Evolutionary conservation across 2,113 vertebrate species (phyloP).

Genomic region (Centrocercus urophasianus): DNA sequence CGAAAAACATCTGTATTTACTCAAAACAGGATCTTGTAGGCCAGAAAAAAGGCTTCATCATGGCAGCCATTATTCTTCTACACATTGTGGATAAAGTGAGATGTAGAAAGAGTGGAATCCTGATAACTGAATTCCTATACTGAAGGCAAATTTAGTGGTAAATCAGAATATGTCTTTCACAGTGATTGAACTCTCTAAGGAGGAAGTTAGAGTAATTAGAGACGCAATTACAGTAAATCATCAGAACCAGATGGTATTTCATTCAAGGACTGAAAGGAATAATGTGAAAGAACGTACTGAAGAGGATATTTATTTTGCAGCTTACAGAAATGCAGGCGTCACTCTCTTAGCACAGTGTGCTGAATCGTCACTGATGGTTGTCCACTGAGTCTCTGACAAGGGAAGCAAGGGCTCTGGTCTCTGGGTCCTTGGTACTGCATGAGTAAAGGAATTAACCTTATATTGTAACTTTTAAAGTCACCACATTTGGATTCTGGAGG

Average conservation of each 20-base stretch:
- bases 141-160: slow-evolving; percentile 45
- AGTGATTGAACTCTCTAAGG: slow-evolving; percentile 45
- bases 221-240: slow-evolving; percentile 66
- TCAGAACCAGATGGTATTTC: slow-evolving; percentile 69
- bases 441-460: neutral
- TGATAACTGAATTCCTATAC: slow-evolving; percentile 2
- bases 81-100: neutral
- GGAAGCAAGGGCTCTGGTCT: neutral
- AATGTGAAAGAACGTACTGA: slow-evolving; percentile 47
- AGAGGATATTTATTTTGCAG: slow-evolving; percentile 43
- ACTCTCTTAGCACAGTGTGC: neutral
- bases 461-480: neutral
- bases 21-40: neutral
- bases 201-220: slow-evolving; percentile 71
- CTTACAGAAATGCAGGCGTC: slow-evolving; percentile 13
- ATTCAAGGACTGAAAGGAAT: slow-evolving; percentile 63
- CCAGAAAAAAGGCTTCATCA: neutral
- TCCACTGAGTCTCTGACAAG: neutral
- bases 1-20: neutral
- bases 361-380: neutral
- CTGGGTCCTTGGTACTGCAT: neutral
- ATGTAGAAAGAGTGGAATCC: neutral
- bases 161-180: slow-evolving; percentile 27
- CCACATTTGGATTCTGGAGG: neutral
- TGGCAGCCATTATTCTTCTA: neutral